Percentiles rank a stretch among this genome's conserved stretches.
Evolutionary conservation across 2,797 vertebrate genomes (phyloP).

Genomic region (Labeo calbasu): DNA sequence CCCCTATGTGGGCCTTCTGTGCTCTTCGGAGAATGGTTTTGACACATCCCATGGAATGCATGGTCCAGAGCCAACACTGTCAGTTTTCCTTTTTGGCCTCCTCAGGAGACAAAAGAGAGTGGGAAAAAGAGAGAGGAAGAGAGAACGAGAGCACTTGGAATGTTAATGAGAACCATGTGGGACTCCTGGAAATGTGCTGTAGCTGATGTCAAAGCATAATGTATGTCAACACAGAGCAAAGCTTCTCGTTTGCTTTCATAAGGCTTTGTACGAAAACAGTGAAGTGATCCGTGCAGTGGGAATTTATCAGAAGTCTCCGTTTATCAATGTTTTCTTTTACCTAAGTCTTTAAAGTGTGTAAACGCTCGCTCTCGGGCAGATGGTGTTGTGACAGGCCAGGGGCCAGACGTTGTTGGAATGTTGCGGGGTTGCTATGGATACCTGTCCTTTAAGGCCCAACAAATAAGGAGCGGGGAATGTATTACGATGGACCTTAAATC

Average conservation of each 20-base stretch:
- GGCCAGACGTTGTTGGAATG: slow-evolving; percentile 65
- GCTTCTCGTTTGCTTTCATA: slow-evolving; percentile 40
- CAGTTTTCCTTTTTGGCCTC: slow-evolving; percentile 46
- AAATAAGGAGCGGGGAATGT: slow-evolving; percentile 72
- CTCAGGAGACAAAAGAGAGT: slow-evolving; percentile 42
- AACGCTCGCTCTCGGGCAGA: slow-evolving; percentile 65
- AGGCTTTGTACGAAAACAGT: slow-evolving; percentile 21
- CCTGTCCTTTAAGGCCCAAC: slow-evolving; percentile 69
- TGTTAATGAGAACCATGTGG: slow-evolving; percentile 59
- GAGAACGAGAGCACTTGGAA: slow-evolving; percentile 42
- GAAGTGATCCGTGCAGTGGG: slow-evolving; percentile 53
- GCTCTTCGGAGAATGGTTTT: slow-evolving; percentile 37
- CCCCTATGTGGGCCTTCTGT: slow-evolving; percentile 25
- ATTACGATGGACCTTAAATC: slow-evolving; percentile 54
- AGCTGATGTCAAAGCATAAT: slow-evolving; percentile 34
- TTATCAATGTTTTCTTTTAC: slow-evolving; percentile 76
- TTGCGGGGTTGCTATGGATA: slow-evolving; percentile 72
- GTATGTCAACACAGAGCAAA: slow-evolving; percentile 31
- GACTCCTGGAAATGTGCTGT: slow-evolving; percentile 38
- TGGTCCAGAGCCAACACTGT: slow-evolving; percentile 43
- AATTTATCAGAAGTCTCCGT: slow-evolving; percentile 75
- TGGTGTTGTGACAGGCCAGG: slow-evolving; percentile 71
- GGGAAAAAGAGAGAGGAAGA: slow-evolving; percentile 30
- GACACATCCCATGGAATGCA: slow-evolving; percentile 49
- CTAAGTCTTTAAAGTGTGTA: slow-evolving; percentile 73